Evolutionary conservation across 2,797 vertebrate genomes (phyloP).

Genomic region (Chiroxiphia lanceolata): DNA sequence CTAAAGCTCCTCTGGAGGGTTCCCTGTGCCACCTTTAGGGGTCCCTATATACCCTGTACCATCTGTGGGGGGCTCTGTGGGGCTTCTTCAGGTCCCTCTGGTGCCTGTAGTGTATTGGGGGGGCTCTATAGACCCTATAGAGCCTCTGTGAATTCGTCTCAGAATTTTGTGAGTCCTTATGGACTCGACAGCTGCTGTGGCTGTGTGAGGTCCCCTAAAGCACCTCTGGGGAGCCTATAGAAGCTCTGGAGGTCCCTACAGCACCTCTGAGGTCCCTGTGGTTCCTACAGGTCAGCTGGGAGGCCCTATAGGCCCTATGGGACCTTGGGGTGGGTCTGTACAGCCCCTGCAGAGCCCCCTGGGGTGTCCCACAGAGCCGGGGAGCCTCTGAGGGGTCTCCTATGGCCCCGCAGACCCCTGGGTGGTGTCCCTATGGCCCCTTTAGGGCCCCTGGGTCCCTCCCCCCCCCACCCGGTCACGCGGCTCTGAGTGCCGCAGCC

Average conservation of each 20-base stretch:
- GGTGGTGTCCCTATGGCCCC: too few species aligned
- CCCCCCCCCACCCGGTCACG: neutral
- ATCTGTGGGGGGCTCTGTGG: neutral
- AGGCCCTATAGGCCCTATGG: fast-evolving
- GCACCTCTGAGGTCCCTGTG: neutral
- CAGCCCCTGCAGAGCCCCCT: neutral
- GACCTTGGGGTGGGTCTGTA: too few species aligned
- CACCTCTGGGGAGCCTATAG: too few species aligned
- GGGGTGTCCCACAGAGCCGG: neutral
- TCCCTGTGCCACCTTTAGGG: neutral
- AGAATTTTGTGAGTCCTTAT: neutral
- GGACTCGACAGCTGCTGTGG: too few species aligned
- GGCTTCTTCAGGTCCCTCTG: too few species aligned
- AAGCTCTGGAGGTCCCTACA: neutral
- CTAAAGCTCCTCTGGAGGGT: too few species aligned
- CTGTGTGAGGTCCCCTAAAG: neutral
- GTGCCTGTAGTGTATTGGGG: neutral
- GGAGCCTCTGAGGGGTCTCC: neutral
- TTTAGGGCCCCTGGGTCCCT: too few species aligned
- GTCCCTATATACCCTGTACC: neutral
- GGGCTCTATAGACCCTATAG: neutral
- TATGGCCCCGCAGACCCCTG: neutral
- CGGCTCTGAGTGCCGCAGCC: neutral
- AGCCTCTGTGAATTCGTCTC: too few species aligned
- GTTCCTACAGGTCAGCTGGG: neutral